Conservation (phyloP, 1,140 invertebrate genomes). For the Bursaphelenchus mucronatus region DNA sequence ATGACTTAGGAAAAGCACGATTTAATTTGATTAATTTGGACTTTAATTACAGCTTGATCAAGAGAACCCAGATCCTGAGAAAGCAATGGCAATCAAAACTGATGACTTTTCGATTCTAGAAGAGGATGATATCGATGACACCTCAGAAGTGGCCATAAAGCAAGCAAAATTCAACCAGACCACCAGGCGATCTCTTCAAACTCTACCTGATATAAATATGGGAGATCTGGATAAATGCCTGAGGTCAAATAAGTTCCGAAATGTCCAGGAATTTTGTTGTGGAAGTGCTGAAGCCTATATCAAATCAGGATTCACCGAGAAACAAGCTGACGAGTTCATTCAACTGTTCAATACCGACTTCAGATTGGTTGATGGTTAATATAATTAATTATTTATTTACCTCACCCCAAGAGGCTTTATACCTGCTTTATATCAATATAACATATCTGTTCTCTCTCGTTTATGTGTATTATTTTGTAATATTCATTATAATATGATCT, state of each 20-base stretch:
- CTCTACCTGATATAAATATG: neutral
- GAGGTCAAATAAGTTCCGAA: conserved; percentile 2
- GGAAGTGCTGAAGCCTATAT: neutral
- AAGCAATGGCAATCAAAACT: conserved; percentile 35
- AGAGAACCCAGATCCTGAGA: conserved; percentile 46
- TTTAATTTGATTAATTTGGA: conserved; percentile 10
- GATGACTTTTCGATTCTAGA: conserved; percentile 39
- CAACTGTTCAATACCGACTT: neutral
- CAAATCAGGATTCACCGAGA: neutral
- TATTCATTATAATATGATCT: too few species aligned
- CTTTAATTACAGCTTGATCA: conserved; percentile 40
- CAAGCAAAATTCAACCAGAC: neutral
- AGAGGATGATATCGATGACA: conserved; percentile 1
- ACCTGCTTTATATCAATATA: too few species aligned
- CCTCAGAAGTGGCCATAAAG: too few species aligned
- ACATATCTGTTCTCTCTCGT: too few species aligned
- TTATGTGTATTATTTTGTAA: too few species aligned
- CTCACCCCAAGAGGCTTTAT: neutral
- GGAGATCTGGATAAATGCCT: conserved; percentile 2
- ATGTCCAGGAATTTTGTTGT: conserved; percentile 3
- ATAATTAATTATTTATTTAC: neutral
- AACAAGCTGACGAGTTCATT: conserved; percentile 2
- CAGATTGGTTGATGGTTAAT: neutral
- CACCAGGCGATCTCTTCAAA: conserved; percentile 2
- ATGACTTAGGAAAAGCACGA: neutral